Evolutionary conservation across 2,888 invertebrate genomes (phyloP), one percentile per base, ranked within the genome.

Genomic region (Marronus borbonicus): DNA sequence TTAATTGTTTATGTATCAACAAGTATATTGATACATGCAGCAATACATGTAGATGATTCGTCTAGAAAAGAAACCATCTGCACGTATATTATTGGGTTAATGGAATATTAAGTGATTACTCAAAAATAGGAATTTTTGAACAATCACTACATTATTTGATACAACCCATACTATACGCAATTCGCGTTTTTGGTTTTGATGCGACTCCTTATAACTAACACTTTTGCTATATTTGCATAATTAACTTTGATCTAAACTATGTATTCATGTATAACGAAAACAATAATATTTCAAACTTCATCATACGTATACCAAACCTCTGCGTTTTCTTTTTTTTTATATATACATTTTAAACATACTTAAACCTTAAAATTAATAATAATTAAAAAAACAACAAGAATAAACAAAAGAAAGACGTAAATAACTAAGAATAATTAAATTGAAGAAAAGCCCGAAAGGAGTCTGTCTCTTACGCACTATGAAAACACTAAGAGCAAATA

Each of bases 221-320:
- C 14, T 52, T 28, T 58, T n/a, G 36, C 28, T 52, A 55, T 70
- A 60, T 66, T 60, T 76, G 66, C 60, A 74, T 81, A 79, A 79
- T 78, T 79, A 79, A 79, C 79, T 74, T 77, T 70, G 78, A 79
- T 80, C 76, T 81, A 80, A 78, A 82, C 80, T 83, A 81, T 80
- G 80, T 82, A 80, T 81, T 80, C 81, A 83, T 84, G 84, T 81
- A 84, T 85, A 88, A 88, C 87, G 84, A 86, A 88, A 88, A 88
- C 85, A 87, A 86, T 87, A 87, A 85, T 86, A 86, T 87, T 88
- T 86, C 84, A 89, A 88, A 88, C 88, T 88, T 88, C 88, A 88
- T 88, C 87, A 84, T 88, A 88, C 89, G 88, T 88, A 89, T 89
- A 89, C 88, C 86, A 87, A 86, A 83, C 86, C 85, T 84, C 83